These are phyloP conservation scores for Cichlasoma orientale DNA, from an alignment of 2,797 vertebrate species.

Conservation along the genomic window DNA sequence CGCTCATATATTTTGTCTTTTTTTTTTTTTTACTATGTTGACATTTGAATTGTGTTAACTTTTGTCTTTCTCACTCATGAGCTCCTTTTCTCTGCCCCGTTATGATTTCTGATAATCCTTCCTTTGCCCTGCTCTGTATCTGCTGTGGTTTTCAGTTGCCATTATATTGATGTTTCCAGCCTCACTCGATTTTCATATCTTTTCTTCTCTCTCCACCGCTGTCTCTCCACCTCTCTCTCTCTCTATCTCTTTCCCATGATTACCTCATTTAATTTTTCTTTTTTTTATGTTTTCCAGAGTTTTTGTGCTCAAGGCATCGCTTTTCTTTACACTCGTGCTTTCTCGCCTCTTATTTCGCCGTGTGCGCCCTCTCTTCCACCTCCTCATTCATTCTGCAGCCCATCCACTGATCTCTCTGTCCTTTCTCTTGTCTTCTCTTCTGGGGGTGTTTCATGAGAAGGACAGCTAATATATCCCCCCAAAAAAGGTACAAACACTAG, in stretches of 20 bases:
- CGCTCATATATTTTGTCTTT: background rate
- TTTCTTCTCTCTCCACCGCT: background rate
- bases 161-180: constrained; percentile 42
- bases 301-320: constrained; percentile 81
- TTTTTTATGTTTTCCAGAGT: constrained; percentile 85
- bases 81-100: constrained; percentile 12
- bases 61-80: constrained; percentile 34
- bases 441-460: constrained; percentile 92
- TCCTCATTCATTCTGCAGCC: constrained; percentile 77
- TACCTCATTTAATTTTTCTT: constrained; percentile 83
- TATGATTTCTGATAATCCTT: constrained; percentile 22
- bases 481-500: constrained; percentile 90
- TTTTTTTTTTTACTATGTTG: constrained; percentile 5
- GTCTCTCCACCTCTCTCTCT: constrained; percentile 71
- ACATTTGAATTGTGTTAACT: constrained; percentile 21
- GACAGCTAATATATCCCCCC: constrained; percentile 92
- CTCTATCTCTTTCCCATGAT: constrained; percentile 66
- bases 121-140: constrained; percentile 25
- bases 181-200: constrained; percentile 28
- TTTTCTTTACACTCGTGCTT: constrained; percentile 72
- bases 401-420: constrained; percentile 86
- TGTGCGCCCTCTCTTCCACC: constrained; percentile 68
- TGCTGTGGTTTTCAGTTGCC: constrained; percentile 35
- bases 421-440: constrained; percentile 81
- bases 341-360: constrained; percentile 64